A percentile compares a stretch with the other conserved stretches of the same genome.
Evolutionary conservation across 2,113 vertebrate genomes (phyloP).

Genomic region (Nyctereutes procyonoides): DNA sequence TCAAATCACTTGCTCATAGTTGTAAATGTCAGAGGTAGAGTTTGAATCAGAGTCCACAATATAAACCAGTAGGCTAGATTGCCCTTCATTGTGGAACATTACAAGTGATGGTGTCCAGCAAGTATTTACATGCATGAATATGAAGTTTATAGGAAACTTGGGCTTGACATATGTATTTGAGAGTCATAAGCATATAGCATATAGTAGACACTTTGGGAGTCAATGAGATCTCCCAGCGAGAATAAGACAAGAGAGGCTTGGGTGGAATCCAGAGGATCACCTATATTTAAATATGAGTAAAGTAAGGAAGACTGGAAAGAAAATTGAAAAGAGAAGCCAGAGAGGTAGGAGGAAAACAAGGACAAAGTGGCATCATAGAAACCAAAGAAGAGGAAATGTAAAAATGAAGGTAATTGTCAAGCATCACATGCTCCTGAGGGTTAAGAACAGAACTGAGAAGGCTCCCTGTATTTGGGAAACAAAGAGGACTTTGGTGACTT

Average conservation of each 20-base stretch:
- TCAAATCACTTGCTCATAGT: not conserved
- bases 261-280: not conserved
- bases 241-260: not conserved
- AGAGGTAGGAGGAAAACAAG: not conserved
- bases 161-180: not conserved
- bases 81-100: not conserved
- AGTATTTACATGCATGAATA: not conserved
- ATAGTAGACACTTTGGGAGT: not conserved
- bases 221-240: not conserved
- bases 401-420: not conserved
- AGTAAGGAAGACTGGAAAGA: not conserved
- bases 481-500: not conserved
- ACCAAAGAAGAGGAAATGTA: not conserved
- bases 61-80: not conserved
- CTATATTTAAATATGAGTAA: not conserved
- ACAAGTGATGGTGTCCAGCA: not conserved
- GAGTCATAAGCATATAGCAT: not conserved
- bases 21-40: slow-evolving; percentile 5
- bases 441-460: not conserved
- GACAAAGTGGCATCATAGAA: not conserved
- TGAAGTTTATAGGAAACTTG: not conserved
- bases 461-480: not conserved
- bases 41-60: not conserved
- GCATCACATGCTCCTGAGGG: not conserved
- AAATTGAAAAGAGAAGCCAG: not conserved